Conservation (phyloP, 2,888 invertebrate species). For the Rhodophaea formosa region DNA sequence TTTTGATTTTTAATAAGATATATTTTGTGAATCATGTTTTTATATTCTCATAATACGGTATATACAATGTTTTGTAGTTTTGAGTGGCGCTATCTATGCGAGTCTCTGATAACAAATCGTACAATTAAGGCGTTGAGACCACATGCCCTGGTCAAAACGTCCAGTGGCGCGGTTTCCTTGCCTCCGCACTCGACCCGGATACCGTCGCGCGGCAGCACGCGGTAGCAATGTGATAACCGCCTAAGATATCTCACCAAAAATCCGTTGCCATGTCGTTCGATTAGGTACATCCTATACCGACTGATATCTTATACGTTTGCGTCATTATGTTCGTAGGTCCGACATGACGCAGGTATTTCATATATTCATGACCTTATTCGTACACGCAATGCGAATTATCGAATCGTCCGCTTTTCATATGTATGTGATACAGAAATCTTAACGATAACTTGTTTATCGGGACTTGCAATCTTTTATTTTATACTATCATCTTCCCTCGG, state of each 20-base stretch:
- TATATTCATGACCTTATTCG: conserved; percentile 37
- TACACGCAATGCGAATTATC: conserved; percentile 47
- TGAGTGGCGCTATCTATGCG: no score
- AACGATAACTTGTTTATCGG: conserved; percentile 54
- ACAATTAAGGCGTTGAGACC: no score
- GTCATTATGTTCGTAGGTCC: conserved; percentile 14
- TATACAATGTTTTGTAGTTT: no score
- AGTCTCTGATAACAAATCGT: no score
- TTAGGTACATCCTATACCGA: neutral
- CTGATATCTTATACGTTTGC: neutral
- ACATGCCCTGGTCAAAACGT: no score
- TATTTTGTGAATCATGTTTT: no score
- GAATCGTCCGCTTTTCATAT: conserved; percentile 42
- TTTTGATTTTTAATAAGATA: no score
- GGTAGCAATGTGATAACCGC: no score
- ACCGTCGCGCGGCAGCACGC: no score
- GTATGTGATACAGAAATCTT: conserved; percentile 54
- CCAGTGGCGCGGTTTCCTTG: no score
- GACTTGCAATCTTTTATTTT: conserved; percentile 48
- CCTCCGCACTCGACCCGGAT: no score
- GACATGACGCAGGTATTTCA: conserved; percentile 11
- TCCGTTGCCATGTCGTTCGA: neutral
- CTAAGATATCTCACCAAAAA: neutral
- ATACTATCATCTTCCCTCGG: conserved; percentile 22
- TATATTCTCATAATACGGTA: no score